These are phyloP conservation scores for Eucera pruinosa DNA, from an alignment of 2,888 invertebrate genomes.

Conservation along the genomic window DNA sequence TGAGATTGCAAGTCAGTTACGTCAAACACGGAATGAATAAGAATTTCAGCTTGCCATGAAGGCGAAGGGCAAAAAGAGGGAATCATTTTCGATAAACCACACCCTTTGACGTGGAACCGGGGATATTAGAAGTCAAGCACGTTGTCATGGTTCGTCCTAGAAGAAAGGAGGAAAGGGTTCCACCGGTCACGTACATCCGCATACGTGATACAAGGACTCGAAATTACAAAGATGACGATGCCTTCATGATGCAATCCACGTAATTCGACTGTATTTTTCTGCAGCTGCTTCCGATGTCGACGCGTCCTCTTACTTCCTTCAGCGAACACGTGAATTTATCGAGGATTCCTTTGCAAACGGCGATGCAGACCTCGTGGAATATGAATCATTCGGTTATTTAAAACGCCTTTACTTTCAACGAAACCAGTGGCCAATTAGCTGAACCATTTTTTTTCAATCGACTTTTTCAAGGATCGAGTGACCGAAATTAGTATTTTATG, in stretches of 20 bases:
- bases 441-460: background rate
- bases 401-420: background rate
- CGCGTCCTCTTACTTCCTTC: conserved; percentile 17
- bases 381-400: background rate
- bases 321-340: conserved; percentile 31
- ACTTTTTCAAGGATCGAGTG: background rate
- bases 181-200: conserved; percentile 95
- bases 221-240: conserved; percentile 52
- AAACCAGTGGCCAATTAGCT: background rate
- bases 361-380: conserved; percentile 5
- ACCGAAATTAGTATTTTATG: background rate
- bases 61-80: background rate
- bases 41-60: background rate
- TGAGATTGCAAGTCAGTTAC: background rate
- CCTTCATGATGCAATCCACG: conserved; percentile 58
- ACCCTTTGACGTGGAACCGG: conserved; percentile 26
- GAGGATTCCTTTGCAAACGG: background rate
- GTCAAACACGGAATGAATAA: background rate
- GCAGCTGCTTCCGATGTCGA: conserved; percentile 54
- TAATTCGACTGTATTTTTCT: conserved; percentile 67
- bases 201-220: conserved; percentile 69
- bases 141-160: conserved; percentile 45
- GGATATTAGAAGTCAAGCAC: conserved; percentile 48
- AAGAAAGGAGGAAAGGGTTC: conserved; percentile 55
- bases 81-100: conserved; percentile 32